Percentiles rank a stretch among this genome's conserved stretches.
Evolutionary conservation across 2,797 vertebrate species (phyloP).

Genomic region (Anabas testudineus): DNA sequence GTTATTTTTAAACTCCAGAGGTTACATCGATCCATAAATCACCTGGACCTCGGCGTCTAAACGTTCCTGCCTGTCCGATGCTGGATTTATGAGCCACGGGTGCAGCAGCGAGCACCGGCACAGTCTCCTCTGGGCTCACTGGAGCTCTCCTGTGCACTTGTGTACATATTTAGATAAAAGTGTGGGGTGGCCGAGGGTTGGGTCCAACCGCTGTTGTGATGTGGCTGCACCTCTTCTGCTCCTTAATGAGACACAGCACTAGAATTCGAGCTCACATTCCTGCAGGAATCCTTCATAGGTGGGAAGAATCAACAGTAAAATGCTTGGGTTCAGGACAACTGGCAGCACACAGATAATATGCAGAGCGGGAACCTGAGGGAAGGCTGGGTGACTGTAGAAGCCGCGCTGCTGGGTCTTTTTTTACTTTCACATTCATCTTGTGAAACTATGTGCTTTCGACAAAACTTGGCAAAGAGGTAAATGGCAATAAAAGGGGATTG

Average conservation of each 20-base stretch:
- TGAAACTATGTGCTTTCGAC: constrained; percentile 74
- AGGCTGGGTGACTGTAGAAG: constrained; percentile 35
- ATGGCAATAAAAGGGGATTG: constrained; percentile 77
- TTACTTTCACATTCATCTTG: constrained; percentile 73
- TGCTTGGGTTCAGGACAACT: constrained; percentile 33
- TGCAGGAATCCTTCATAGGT: constrained; percentile 39
- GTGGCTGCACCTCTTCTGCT: constrained; percentile 51
- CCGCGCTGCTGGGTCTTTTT: constrained; percentile 42
- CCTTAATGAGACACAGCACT: constrained; percentile 44
- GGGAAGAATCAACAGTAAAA: constrained; percentile 59
- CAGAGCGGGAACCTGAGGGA: constrained; percentile 44
- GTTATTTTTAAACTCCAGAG: constrained; percentile 82
- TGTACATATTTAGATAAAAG: constrained; percentile 79
- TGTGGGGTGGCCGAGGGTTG: constrained; percentile 61
- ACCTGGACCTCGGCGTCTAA: constrained; percentile 63
- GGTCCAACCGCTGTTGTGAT: constrained; percentile 62
- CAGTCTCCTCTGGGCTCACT: constrained; percentile 55
- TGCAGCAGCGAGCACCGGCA: constrained; percentile 42
- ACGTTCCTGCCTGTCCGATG: constrained; percentile 61
- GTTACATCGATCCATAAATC: constrained; percentile 77
- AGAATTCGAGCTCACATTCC: constrained; percentile 24
- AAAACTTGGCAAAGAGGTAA: constrained; percentile 77
- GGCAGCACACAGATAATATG: constrained; percentile 41
- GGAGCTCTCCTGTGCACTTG: constrained; percentile 68
- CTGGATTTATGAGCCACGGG: constrained; percentile 70